Evolutionary conservation across 2,888 invertebrate species (phyloP).

Genomic region (Hypolimnas misippus): DNA sequence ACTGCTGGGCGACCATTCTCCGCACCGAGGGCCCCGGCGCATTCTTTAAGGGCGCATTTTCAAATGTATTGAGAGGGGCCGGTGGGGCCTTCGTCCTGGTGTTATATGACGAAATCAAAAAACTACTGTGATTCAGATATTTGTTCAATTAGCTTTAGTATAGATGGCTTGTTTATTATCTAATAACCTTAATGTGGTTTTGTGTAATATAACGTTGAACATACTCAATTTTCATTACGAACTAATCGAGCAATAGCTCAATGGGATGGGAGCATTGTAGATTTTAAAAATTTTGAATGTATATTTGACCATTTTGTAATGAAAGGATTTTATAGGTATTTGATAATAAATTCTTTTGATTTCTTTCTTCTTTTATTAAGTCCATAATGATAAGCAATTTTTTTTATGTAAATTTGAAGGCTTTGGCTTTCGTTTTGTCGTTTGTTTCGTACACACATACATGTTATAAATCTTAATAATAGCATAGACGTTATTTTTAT

Average conservation of each 20-base stretch:
- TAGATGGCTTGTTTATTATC: too few species aligned
- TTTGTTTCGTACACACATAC: too few species aligned
- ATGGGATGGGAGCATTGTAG: too few species aligned
- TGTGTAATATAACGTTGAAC: too few species aligned
- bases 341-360: slow-evolving; percentile 4
- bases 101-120: slow-evolving; percentile 94
- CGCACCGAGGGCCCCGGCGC: slow-evolving; percentile 91
- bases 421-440: too few species aligned
- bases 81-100: slow-evolving; percentile 96
- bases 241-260: not conserved
- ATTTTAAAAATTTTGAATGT: slow-evolving; percentile 25
- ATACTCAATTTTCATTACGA: not conserved
- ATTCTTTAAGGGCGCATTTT: slow-evolving; percentile 98
- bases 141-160: too few species aligned
- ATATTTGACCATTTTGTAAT: slow-evolving; percentile 6
- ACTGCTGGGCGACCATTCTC: slow-evolving; percentile 94
- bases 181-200: not conserved
- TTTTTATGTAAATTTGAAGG: too few species aligned
- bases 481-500: too few species aligned
- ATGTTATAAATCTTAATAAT: too few species aligned
- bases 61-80: slow-evolving; percentile 95
- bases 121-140: slow-evolving; percentile 70
- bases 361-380: not conserved
- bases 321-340: not conserved
- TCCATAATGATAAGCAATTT: too few species aligned